phyloP scores from a whole-genome alignment of 2,797 vertebrate species.

The Falco berigora region DNA sequence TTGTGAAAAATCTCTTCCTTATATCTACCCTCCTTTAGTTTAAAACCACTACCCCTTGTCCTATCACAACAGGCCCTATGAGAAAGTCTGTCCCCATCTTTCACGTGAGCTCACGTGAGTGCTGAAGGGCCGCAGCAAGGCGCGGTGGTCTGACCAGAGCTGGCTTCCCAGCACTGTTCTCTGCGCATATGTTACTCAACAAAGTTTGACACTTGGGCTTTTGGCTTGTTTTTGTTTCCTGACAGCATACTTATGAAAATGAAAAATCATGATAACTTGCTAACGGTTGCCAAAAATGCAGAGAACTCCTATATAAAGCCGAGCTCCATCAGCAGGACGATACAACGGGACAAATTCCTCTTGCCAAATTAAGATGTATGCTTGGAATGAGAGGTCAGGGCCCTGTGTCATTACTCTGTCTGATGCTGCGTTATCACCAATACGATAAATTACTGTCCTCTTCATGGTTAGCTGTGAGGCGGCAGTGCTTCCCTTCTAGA shows the following conservation, averaged over 20 bases:
- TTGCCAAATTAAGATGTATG: neutral
- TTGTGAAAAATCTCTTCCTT: neutral
- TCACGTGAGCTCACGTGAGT: neutral
- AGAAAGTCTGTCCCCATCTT: neutral
- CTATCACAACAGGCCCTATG: neutral
- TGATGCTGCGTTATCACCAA: neutral
- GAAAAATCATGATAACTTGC: neutral
- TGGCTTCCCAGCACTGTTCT: neutral
- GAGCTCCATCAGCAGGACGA: neutral
- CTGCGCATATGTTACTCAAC: rapidly evolving
- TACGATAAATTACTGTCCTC: neutral
- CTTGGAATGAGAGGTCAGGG: slow-evolving; percentile 15
- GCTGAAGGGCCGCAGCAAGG: neutral
- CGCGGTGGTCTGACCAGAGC: neutral
- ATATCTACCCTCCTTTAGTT: neutral
- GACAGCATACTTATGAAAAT: neutral
- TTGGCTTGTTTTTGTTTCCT: slow-evolving; percentile 11
- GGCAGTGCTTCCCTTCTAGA: neutral
- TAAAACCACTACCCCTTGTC: neutral
- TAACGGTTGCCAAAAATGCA: neutral
- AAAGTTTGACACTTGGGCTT: neutral
- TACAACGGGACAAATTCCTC: neutral
- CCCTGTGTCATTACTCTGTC: neutral
- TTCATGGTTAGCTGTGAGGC: neutral
- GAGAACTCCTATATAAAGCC: neutral